Base-by-base conservation (phyloP, 2,888 invertebrate genomes). In the Tethea ocularis region DNA sequence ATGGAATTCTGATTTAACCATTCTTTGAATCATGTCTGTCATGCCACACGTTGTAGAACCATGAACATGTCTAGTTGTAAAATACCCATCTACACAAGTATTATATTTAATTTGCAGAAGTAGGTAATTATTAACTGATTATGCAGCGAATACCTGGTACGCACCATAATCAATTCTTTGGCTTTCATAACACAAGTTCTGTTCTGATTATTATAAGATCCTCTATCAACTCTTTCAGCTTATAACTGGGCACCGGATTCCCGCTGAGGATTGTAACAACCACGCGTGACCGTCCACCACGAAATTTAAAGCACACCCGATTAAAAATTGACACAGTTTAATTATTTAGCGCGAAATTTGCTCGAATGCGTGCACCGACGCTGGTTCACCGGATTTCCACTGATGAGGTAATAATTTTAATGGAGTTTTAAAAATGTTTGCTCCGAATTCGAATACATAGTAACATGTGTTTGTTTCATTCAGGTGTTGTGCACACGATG, bases 271-370 rank as follows among this genome's bases (percentile, higher is more conserved):
- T 62, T 58, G 58, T 56, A 56, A 38, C 17, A 62, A 4, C 52
- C 52, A 61, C 63, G 52, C 46, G 53, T 57, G 64, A 69, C 69
- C 65, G 53, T 58, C 66, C 64, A 67, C 71, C 70, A 64, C 74
- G 68, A 71, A 77, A 80, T 78, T 77, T 77, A 78, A 80, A 75
- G 54, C 76, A 72, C 58, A 59, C 60, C 55, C 72, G 71, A 80
- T 79, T 78, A 81, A 80, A 82, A 78, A 76, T 71, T 69, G 65
- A 67, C 69, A 68, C 70, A 72, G 75, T 70, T 72, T 72, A 74
- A 77, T 78, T 74, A 76, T 78, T 78, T 61, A 73, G 58, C 63
- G 62, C 61, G 57, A 68, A 77, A 72, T 74, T 70, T 63, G 62
- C 59, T 53, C 51, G 61, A 54, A 61, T 60, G 59, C 58, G 52